Base-by-base conservation (phyloP, 2,888 invertebrate genomes). In the Thyatira batis region DNA sequence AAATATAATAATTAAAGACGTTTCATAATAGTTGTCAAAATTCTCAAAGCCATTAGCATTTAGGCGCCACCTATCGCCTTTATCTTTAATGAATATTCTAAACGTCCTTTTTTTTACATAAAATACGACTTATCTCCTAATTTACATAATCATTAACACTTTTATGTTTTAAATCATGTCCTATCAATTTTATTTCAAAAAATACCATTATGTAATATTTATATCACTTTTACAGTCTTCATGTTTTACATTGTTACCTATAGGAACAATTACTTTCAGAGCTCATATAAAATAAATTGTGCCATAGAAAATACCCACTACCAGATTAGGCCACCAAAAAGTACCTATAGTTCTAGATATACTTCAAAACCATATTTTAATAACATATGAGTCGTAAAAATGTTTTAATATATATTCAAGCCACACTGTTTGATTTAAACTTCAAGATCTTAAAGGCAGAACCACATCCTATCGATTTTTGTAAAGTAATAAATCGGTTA, bases 381-480 rank as follows among this genome's bases (percentile, higher is more conserved):
- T 28, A 28, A 17, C 69, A 74, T 72, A 60, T 61, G 67, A 65
- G 66, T 65, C 68, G 62, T 83, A 73, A 84, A 82, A 74, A 27
- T 45, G 57, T 67, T 70, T 65, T 67, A 67, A 71, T 69, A 67
- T 65, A 63, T 69, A 65, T 61, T 69, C 67, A 46, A 68, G 78
- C 85, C 83, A 67, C 83, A 81, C 65, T 73, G 78, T 82, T 84
- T 76, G 71, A 77, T 72, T 79, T 74, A 64, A 63, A 71, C 69
- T 69, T 73, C 57, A 56, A 73, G 63, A 74, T 72, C 74, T 71
- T 77, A 73, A 76, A 78, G 73, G 73, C 73, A 69, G 74, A 73
- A 80, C 89, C 89, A 85, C 89, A 88, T 89, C 89, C 89, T 76
- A 85, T 76, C 65, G 74, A 84, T 81, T 85, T 79, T 81, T 80